These are phyloP conservation scores for Melieria crassipennis DNA, from an alignment of 2,888 invertebrate species.

Conservation along the genomic window DNA sequence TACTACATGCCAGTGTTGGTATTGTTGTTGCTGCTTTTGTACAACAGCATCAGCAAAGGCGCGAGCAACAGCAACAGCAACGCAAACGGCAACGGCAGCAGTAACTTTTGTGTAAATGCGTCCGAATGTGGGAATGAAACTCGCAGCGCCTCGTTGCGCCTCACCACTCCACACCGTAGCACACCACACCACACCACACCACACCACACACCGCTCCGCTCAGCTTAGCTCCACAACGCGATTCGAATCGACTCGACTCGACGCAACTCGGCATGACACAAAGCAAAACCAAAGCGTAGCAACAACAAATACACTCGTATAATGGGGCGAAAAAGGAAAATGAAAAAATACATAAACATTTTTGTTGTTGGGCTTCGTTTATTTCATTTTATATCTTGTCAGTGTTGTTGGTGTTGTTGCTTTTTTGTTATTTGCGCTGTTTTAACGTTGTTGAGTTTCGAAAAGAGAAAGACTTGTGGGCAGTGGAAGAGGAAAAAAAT, in stretches of 20 bases:
- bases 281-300: background rate
- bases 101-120: constrained; percentile 29
- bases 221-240: too few relatives aligned
- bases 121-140: constrained; percentile 40
- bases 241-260: too few relatives aligned
- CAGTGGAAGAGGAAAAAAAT: too few relatives aligned
- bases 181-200: too few relatives aligned
- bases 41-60: constrained; percentile 10
- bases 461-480: constrained; percentile 8
- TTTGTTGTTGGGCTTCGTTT: constrained; percentile 22
- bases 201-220: too few relatives aligned
- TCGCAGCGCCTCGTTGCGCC: background rate
- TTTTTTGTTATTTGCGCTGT: constrained; percentile 1
- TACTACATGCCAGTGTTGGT: too few relatives aligned
- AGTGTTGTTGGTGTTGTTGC: constrained; percentile 27
- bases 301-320: constrained; percentile 17
- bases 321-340: constrained; percentile 3
- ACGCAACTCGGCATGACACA: too few relatives aligned
- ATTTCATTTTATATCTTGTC: constrained; percentile 17
- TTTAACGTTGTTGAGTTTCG: constrained; percentile 22
- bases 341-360: constrained; percentile 24
- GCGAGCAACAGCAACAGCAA: constrained; percentile 19
- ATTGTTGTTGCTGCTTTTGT: too few relatives aligned
- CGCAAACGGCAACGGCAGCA: constrained; percentile 23
- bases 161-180: too few relatives aligned